phyloP scores from a whole-genome alignment of 1,140 invertebrate genomes.

The Cheumatopsyche charites region DNA sequence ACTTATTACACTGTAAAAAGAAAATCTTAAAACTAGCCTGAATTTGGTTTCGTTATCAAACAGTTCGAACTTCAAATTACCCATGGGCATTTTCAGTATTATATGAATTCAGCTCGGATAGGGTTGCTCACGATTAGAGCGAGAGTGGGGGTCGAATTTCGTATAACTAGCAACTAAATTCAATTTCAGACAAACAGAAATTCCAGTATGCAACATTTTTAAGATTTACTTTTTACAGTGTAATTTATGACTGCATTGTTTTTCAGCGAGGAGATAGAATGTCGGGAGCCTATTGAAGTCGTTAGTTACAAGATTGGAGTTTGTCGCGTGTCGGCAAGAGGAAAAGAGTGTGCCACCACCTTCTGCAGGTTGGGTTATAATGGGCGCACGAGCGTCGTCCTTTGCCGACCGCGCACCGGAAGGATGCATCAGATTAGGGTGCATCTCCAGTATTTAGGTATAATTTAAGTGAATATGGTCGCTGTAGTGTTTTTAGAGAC shows the following conservation, averaged over 20 bases:
- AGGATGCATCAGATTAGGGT: slow-evolving; percentile 99
- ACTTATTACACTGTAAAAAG: not conserved
- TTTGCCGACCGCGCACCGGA: slow-evolving; percentile 92
- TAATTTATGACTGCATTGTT: slow-evolving; percentile 36
- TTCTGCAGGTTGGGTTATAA: slow-evolving; percentile 90
- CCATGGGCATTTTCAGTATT: no score
- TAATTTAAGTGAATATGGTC: slow-evolving; percentile 41
- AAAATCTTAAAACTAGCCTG: no score
- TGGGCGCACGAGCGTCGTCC: slow-evolving; percentile 87
- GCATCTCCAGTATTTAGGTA: slow-evolving; percentile 96
- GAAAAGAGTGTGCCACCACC: slow-evolving; percentile 88
- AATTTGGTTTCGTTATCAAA: no score
- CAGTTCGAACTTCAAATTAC: no score
- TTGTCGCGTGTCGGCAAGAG: slow-evolving; percentile 87
- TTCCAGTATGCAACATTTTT: no score
- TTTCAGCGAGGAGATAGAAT: slow-evolving; percentile 81
- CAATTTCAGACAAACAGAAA: no score
- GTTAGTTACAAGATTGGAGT: slow-evolving; percentile 96
- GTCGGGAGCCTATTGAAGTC: slow-evolving; percentile 90
- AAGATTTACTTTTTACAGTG: no score
- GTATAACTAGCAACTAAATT: no score
- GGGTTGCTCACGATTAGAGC: no score
- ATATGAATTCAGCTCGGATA: no score
- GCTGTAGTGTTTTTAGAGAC: slow-evolving; percentile 27
- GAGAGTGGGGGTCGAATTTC: no score